Percentiles rank a stretch among this genome's conserved stretches.
Evolutionary conservation across 2,797 vertebrate species (phyloP).

Genomic region (Thalassophryne amazonica): DNA sequence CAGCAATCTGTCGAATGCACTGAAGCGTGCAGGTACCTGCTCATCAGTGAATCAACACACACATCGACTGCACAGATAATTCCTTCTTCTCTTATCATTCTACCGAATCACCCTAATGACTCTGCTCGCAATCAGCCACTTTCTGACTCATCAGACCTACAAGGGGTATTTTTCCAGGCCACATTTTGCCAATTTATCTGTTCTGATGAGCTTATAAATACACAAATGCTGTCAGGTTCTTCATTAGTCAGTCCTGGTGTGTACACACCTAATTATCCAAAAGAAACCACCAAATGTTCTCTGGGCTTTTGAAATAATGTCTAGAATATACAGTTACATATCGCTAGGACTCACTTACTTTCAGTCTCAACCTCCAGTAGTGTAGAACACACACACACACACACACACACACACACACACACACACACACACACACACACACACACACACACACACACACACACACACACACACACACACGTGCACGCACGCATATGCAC

Average conservation of each 20-base stretch:
- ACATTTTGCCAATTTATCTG: constrained; percentile 5
- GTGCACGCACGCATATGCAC: too few relatives aligned
- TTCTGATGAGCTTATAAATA: constrained; percentile 1
- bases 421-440: background rate
- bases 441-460: background rate
- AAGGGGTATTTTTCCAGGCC: constrained; percentile 1
- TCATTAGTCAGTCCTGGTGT: background rate
- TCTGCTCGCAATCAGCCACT: background rate
- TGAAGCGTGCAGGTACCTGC: constrained; percentile 2
- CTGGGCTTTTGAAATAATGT: background rate
- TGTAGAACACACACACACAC: constrained; percentile 2
- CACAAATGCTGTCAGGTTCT: background rate
- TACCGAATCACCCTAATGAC: constrained; percentile 9
- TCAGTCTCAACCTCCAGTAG: constrained; percentile 1
- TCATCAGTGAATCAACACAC: constrained; percentile 29
- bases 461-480: background rate
- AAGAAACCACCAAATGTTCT: background rate
- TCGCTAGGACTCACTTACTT: background rate
- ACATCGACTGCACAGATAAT: constrained; percentile 21
- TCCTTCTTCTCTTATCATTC: constrained; percentile 18
- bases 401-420: background rate
- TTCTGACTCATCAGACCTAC: constrained; percentile 1
- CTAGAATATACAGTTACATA: background rate
- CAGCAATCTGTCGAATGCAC: constrained; percentile 1
- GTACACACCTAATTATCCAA: background rate